Base-by-base conservation (phyloP, 2,113 vertebrate genomes). In the Macquaria australasica region DNA sequence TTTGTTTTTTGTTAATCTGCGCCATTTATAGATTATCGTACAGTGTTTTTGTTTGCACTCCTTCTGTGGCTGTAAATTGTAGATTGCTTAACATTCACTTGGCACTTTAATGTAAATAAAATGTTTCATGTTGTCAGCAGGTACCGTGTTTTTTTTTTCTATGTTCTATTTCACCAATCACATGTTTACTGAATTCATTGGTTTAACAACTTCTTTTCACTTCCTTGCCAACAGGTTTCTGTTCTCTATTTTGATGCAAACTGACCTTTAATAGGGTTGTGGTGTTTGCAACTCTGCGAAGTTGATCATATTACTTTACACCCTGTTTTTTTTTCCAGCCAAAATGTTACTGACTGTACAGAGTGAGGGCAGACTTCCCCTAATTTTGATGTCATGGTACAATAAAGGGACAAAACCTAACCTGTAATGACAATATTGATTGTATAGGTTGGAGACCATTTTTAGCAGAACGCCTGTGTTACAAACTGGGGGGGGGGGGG, bases 171-270 rank as follows among this genome's bases (percentile, higher is more conserved):
- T 51, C 6, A 51, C 3, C 11, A 0, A 2, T 39, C 6, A 15
- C 37, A n/a, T 41, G 39, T 82, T 75, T 23, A 63, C 5, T 50
- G 18, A 81, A 45, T 43, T 28, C 3, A 1, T 0, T 0, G 0
- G 1, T 77, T 59, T 21, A 37, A 28, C 45, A 66, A 20, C 16
- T 5, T 43, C 0, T 53, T 89, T 83, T 82, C 25, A 82, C 88
- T 90, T 93, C 91, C 84, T 83, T 71, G 3, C 0, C 5, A 34
- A 5, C 18, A 39, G 23, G 76, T 92, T 94, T 91, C 90, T 84
- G 66, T 93, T 94, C 90, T 79, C 25, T 39, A 21, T 88, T 90
- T 86, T 16, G 0, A 58, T 53, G 5, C 9, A 62, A 18, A 48
- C 34, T 80, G 25, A 77, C 68, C 41, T 86, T 85, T 81, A 64